Evolutionary conservation across 1,140 invertebrate species (phyloP).

Genomic region (honey bee (Apis mellifera)): Amel_HAv3.1 CM009937.2:742001-742500

Average conservation of each 20-base stretch:
- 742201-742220: background rate
- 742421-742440: background rate
- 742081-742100: background rate
- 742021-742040: background rate
- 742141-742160: background rate
- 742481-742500: background rate
- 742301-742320: background rate
- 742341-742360: constrained; percentile 58
- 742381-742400: constrained; percentile 53
- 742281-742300: constrained; percentile 2
- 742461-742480: background rate
- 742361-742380: constrained; percentile 60
- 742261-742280: constrained; percentile 21
- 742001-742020: too few species aligned
- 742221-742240: background rate
- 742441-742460: constrained; percentile 9
- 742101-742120: background rate
- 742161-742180: background rate
- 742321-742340: constrained; percentile 39
- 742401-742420: constrained; percentile 42
- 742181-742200: background rate
- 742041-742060: background rate
- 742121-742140: too few species aligned
- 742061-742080: background rate
- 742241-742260: constrained; percentile 16